Percentiles rank a stretch among this genome's conserved stretches.
Evolutionary conservation across 2,888 invertebrate species (phyloP).

Genomic region (Plusia festucae): DNA sequence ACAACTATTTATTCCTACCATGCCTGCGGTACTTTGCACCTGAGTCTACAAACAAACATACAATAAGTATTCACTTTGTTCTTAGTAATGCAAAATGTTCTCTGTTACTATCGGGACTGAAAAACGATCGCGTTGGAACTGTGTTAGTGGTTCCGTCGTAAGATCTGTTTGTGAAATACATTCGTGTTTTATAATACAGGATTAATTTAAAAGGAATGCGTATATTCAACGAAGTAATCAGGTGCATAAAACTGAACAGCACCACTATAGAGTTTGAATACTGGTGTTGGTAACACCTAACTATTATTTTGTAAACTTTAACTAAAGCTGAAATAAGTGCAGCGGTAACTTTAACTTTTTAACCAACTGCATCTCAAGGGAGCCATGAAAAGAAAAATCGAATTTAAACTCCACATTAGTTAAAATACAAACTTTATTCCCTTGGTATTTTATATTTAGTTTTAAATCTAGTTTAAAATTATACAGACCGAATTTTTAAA

Average conservation of each 20-base stretch:
- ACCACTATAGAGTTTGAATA: neutral
- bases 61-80: slow-evolving; percentile 47
- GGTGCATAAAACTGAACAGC: too few relatives aligned
- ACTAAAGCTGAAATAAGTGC: neutral
- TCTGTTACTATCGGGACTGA: slow-evolving; percentile 17
- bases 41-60: slow-evolving; percentile 46
- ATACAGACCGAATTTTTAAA: neutral
- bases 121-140: slow-evolving; percentile 29
- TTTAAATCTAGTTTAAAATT: slow-evolving; percentile 37
- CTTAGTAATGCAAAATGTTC: slow-evolving; percentile 29
- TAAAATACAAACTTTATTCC: slow-evolving; percentile 34
- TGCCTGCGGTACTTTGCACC: slow-evolving; percentile 52
- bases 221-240: too few relatives aligned
- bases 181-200: slow-evolving; percentile 4
- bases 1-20: slow-evolving; percentile 39
- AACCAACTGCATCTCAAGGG: neutral
- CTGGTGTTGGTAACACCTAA: neutral
- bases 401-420: slow-evolving; percentile 16
- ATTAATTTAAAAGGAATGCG: too few relatives aligned
- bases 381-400: neutral
- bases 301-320: neutral
- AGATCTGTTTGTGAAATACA: neutral
- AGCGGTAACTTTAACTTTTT: neutral
- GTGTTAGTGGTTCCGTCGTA: neutral
- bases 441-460: slow-evolving; percentile 24